These are phyloP conservation scores for Ommatoiulus sabulosus DNA, from an alignment of 2,888 invertebrate genomes.

Conservation along the genomic window DNA sequence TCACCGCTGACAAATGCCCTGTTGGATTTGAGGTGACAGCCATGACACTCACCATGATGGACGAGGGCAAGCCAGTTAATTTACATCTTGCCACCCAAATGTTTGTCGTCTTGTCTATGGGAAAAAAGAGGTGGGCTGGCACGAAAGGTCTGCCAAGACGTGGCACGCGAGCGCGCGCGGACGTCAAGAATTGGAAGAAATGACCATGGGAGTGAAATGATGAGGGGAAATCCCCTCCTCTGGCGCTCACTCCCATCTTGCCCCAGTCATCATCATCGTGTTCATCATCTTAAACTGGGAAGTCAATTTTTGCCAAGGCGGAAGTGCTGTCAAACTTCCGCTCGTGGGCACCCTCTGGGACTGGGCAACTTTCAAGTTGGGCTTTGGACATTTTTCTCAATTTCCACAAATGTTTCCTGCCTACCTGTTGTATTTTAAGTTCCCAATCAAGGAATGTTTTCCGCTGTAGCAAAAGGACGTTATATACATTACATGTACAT, in stretches of 20 bases:
- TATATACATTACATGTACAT: no score
- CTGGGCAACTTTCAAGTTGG: neutral
- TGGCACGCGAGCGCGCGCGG: constrained; percentile 1
- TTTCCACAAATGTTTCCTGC: no score
- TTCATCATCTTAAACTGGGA: constrained; percentile 42
- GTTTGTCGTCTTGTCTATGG: constrained; percentile 32
- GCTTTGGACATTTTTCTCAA: neutral
- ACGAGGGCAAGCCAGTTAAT: constrained; percentile 54
- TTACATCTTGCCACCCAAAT: constrained; percentile 54
- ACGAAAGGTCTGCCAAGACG: constrained; percentile 15
- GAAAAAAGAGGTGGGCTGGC: neutral
- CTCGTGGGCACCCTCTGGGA: neutral
- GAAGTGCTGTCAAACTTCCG: constrained; percentile 10
- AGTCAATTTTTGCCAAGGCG: constrained; percentile 24
- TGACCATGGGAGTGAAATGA: constrained; percentile 6
- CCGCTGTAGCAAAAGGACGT: no score
- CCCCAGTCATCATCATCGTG: constrained; percentile 38
- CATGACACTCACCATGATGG: constrained; percentile 51
- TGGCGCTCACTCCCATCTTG: neutral
- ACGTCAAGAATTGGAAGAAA: neutral
- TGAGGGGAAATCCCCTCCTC: constrained; percentile 9
- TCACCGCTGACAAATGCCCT: constrained; percentile 46
- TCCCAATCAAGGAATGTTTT: no score
- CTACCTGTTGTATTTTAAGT: no score
- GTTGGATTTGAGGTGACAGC: constrained; percentile 47